A percentile compares a stretch with the other conserved stretches of the same genome.
Conservation (phyloP, 2,113 vertebrate genomes). For the Hystrix brachyura region DNA sequence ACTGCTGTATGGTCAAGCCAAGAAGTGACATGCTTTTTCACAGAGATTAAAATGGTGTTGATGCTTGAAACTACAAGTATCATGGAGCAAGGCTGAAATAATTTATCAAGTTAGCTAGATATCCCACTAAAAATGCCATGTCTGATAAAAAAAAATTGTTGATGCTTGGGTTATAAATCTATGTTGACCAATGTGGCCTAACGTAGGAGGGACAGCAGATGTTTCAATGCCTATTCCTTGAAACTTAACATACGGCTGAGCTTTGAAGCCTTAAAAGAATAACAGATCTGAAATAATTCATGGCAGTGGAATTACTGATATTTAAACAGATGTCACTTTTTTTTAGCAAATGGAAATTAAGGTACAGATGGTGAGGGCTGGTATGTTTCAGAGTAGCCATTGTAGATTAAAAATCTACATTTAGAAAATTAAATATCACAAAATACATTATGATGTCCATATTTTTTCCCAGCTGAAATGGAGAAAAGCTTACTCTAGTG, state of each 20-base stretch:
- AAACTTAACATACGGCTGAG: conserved; percentile 75
- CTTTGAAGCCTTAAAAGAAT: conserved; percentile 70
- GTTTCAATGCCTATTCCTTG: conserved; percentile 71
- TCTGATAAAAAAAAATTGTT: conserved; percentile 44
- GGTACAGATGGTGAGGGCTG: conserved; percentile 79
- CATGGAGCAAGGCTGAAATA: conserved; percentile 67
- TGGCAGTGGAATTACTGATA: conserved; percentile 82
- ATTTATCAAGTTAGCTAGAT: conserved; percentile 70
- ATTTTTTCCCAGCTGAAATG: conserved; percentile 56
- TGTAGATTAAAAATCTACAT: conserved; percentile 78
- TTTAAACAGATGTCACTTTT: conserved; percentile 83
- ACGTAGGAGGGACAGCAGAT: conserved; percentile 77
- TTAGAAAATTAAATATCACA: conserved; percentile 80
- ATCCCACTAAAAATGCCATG: conserved; percentile 72
- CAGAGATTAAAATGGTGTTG: conserved; percentile 69
- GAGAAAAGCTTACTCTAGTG: conserved; percentile 24
- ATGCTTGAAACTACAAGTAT: conserved; percentile 69
- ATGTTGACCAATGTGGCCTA: conserved; percentile 72
- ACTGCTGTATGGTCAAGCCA: conserved; percentile 50
- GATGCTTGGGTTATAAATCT: conserved; percentile 58
- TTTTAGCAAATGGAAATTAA: conserved; percentile 80
- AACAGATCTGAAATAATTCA: conserved; percentile 79
- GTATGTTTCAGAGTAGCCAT: conserved; percentile 79
- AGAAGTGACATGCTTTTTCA: conserved; percentile 68
- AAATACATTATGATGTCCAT: conserved; percentile 61